These are phyloP conservation scores for Kryptolebias marmoratus DNA, from an alignment of 2,113 vertebrate species.

Conservation along the genomic window DNA sequence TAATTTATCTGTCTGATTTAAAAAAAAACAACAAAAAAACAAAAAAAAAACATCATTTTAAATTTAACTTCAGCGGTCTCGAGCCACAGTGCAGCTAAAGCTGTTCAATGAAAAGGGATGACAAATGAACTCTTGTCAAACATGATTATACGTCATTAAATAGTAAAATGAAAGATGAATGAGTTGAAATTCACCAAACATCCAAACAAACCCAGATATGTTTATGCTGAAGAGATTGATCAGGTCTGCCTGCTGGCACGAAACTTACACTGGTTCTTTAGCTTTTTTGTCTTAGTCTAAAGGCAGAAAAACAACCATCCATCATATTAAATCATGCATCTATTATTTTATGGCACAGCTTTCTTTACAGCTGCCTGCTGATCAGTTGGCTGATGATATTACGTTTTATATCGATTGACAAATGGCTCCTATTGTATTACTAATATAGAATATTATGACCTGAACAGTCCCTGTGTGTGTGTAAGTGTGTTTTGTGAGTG, in stretches of 20 bases:
- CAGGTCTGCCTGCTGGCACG: constrained; percentile 28
- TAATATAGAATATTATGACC: too few relatives aligned
- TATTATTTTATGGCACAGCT: background rate
- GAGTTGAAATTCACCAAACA: background rate
- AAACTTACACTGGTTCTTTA: constrained; percentile 19
- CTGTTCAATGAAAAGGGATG: background rate
- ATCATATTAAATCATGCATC: background rate
- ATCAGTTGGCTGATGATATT: background rate
- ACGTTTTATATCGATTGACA: background rate
- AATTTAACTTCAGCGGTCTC: constrained; percentile 23
- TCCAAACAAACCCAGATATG: background rate
- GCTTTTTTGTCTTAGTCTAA: background rate
- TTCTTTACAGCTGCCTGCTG: background rate
- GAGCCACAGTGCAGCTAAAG: constrained; percentile 17
- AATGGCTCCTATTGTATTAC: too few relatives aligned
- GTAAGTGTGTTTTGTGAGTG: too few relatives aligned
- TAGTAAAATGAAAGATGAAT: constrained; percentile 23
- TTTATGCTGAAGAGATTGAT: constrained; percentile 31
- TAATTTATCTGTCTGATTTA: constrained; percentile 53
- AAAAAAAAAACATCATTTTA: background rate
- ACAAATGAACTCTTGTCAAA: constrained; percentile 27
- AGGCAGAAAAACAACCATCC: background rate
- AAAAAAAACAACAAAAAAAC: too few relatives aligned
- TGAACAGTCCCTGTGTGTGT: too few relatives aligned
- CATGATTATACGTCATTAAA: constrained; percentile 50